Evolutionary conservation across 2,113 vertebrate genomes (phyloP).

Genomic region (Rhinopomastus cyanomelas): DNA sequence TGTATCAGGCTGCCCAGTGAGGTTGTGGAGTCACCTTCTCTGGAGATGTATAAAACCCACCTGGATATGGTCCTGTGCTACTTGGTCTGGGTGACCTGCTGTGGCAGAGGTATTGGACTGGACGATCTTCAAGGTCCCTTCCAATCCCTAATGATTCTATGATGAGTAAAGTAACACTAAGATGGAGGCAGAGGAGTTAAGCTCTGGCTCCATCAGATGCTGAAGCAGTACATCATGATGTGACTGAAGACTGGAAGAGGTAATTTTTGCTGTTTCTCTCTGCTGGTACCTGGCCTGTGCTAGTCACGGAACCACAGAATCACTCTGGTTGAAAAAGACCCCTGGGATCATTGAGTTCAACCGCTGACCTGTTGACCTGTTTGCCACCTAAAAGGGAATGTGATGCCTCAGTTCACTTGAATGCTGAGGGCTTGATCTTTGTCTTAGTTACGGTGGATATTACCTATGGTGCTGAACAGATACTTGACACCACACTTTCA

Average conservation of each 20-base stretch:
- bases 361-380: no score
- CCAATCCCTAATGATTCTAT: no score
- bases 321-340: no score
- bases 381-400: background rate
- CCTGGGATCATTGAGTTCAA: no score
- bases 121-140: no score
- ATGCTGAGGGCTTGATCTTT: background rate
- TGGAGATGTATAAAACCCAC: no score
- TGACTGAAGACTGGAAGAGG: background rate
- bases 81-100: no score
- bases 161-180: background rate
- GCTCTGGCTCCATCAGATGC: background rate
- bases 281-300: background rate
- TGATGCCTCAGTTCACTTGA: background rate
- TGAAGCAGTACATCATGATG: background rate
- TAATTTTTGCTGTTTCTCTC: background rate
- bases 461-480: rapidly evolving
- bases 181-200: background rate
- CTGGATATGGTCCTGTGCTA: no score
- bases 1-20: no score
- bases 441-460: rapidly evolving
- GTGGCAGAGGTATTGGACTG: no score
- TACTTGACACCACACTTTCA: background rate
- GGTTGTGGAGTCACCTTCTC: no score
- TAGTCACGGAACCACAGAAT: no score